Base-by-base conservation (phyloP, 2,888 invertebrate species). In the Coleophora flavipennella region DNA sequence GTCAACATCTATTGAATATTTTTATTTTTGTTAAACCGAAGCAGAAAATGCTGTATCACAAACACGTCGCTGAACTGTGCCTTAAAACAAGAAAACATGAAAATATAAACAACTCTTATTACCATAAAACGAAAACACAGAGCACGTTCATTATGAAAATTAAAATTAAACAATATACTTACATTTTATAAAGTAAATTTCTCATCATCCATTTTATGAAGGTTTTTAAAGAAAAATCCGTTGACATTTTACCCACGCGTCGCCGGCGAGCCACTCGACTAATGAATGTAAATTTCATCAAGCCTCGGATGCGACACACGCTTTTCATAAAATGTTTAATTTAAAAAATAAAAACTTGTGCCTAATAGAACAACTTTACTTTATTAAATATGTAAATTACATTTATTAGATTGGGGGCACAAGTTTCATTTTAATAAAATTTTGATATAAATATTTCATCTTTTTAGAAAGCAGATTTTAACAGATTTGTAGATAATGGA, bases 231-330 rank as follows among this genome's bases (percentile, higher is more conserved):
- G 58, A 57, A 62, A 62, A 65, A 53, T 50, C 51, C 50, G 63
- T 63, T 66, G 66, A 62, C 66, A 62, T 64, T 62, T 50, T 36
- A 48, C 55, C 53, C 58, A 55, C 54, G 53, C 52, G n/a, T 37
- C 57, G 51, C 48, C 50, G 50, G 47, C 51, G 49, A 10, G 42
- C 56, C 62, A 67, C 66, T 70, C 62, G 51, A 57, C 69, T 78
- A 77, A 78, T 75, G 73, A 78, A 78, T 77, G 77, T 70, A 76
- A 77, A 79, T 77, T 77, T 72, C 66, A 75, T 74, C 66, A 76
- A 60, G 59, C 62, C 53, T 55, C 47, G 49, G 46, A 47, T 48
- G 41, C 46, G 53, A 69, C 66, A 67, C 62, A 68, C 65, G 66
- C 53, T 57, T 52, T 57, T 59, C 61, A 61, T 67, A 62, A 68